A percentile compares a stretch with the other conserved stretches of the same genome.
Conservation (phyloP, 2,113 vertebrate genomes). For the Ellobius talpinus region DNA sequence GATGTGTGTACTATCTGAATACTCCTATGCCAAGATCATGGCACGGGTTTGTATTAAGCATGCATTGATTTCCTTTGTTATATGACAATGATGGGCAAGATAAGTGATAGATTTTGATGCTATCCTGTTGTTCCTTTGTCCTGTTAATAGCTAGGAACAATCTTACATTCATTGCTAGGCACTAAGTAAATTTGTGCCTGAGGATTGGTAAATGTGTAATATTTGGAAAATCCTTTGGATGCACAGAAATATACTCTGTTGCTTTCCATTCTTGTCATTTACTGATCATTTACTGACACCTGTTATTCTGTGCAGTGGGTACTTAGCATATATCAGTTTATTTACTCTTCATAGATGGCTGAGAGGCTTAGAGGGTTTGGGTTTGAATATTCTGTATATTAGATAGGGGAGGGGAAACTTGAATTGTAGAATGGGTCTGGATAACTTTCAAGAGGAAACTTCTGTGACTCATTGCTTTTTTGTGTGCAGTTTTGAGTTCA, state of each 20-base stretch:
- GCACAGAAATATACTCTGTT: background rate
- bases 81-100: background rate
- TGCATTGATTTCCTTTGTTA: background rate
- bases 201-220: background rate
- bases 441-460: background rate
- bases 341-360: background rate
- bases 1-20: background rate
- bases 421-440: background rate
- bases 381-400: background rate
- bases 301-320: background rate
- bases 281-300: background rate
- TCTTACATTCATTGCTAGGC: background rate
- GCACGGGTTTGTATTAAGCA: background rate
- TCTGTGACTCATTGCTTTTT: background rate
- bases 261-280: conserved; percentile 13
- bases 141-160: background rate
- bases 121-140: background rate
- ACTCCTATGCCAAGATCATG: background rate
- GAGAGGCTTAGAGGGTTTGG: background rate
- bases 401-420: background rate
- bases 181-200: background rate
- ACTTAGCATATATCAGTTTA: background rate
- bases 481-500: accelerated
- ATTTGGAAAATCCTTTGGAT: background rate
- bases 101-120: background rate